These are phyloP conservation scores for Dromius quadrimaculatus DNA, from an alignment of 2,888 invertebrate genomes.

Conservation along the genomic window DNA sequence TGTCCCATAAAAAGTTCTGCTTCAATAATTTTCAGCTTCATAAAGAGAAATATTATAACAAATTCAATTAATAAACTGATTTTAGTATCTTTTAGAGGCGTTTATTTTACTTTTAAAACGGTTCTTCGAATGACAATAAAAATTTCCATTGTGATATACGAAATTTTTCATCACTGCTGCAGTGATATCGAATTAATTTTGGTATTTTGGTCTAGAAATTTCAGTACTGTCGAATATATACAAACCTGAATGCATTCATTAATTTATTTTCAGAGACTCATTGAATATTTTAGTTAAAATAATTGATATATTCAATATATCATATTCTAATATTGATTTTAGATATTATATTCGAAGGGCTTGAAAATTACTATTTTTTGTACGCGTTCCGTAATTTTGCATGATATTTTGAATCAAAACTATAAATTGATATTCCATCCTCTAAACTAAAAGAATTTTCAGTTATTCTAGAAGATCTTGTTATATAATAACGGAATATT, in stretches of 20 bases:
- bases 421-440: neutral
- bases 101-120: too few species aligned
- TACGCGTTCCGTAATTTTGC: neutral
- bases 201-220: neutral
- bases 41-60: too few species aligned
- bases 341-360: slow-evolving; percentile 1
- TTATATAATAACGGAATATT: neutral
- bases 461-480: neutral
- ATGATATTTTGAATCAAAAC: neutral
- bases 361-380: neutral
- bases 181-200: neutral
- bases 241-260: neutral
- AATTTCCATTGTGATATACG: too few species aligned
- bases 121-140: too few species aligned
- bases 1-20: too few species aligned
- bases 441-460: neutral
- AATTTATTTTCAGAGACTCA: slow-evolving; percentile 12
- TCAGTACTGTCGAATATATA: slow-evolving; percentile 4
- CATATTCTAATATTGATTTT: neutral
- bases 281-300: slow-evolving; percentile 13
- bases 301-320: slow-evolving; percentile 7
- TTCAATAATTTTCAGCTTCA: too few species aligned
- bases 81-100: too few species aligned
- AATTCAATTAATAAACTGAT: too few species aligned
- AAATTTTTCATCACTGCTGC: too few species aligned